phyloP scores from a whole-genome alignment of 2,797 vertebrate genomes.

The Melanotaenia nigrans region DNA sequence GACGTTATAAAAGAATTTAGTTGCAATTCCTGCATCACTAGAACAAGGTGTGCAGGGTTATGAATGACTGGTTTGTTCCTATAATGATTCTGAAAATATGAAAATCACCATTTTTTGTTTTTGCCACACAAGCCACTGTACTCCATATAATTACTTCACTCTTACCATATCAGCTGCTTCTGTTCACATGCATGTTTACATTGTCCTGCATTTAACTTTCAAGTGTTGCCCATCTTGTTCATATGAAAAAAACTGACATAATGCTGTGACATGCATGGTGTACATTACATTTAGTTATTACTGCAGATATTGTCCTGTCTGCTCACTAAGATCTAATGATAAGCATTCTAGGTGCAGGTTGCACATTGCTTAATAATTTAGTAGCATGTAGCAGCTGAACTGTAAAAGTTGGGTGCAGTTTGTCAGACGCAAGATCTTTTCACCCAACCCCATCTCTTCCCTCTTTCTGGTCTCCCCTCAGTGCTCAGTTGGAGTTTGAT shows the following conservation, averaged over 20 bases:
- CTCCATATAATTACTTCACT: neutral
- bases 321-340: neutral
- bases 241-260: neutral
- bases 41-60: neutral
- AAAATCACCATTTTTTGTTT: neutral
- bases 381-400: slow-evolving; percentile 25
- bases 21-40: slow-evolving; percentile 26
- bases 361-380: slow-evolving; percentile 31
- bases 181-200: neutral
- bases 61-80: neutral
- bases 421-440: slow-evolving; percentile 10
- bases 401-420: slow-evolving; percentile 38
- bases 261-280: neutral
- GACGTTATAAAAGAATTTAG: slow-evolving; percentile 3
- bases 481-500: slow-evolving; percentile 35
- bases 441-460: slow-evolving; percentile 14
- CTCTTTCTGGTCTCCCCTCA: slow-evolving; percentile 27
- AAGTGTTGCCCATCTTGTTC: neutral
- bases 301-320: neutral
- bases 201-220: neutral
- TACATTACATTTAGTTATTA: neutral
- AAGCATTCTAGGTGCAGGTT: neutral
- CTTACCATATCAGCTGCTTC: neutral
- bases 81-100: neutral
- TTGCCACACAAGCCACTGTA: neutral